These are phyloP conservation scores for Cyphomyrus plagiostoma DNA, from an alignment of 2,113 vertebrate genomes.

Conservation along the genomic window DNA sequence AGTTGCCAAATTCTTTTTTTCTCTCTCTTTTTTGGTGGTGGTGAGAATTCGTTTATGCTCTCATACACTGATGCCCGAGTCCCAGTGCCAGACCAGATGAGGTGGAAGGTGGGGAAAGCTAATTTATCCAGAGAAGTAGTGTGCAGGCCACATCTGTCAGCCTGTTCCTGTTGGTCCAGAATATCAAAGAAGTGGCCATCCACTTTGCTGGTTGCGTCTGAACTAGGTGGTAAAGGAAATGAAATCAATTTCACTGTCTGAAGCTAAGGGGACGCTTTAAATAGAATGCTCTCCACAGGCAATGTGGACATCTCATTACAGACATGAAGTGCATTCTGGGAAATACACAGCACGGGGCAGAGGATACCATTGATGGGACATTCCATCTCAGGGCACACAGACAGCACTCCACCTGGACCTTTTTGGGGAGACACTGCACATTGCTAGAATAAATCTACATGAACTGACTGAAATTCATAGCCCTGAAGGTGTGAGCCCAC, in stretches of 20 bases:
- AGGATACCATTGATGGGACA: neutral
- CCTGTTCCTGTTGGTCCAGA: constrained; percentile 62
- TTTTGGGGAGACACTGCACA: neutral
- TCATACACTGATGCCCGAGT: constrained; percentile 53
- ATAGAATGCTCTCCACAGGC: constrained; percentile 1
- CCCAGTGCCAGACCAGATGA: constrained; percentile 34
- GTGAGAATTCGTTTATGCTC: constrained; percentile 32
- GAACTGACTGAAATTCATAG: neutral
- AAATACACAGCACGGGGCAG: neutral
- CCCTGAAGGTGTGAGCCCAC: neutral
- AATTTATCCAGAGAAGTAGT: constrained; percentile 54
- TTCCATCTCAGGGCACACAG: neutral
- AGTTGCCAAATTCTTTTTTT: neutral
- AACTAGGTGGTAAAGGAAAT: constrained; percentile 50
- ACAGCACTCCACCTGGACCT: neutral
- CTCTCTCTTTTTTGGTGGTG: neutral
- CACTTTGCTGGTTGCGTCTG: constrained; percentile 44
- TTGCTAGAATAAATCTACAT: neutral
- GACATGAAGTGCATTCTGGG: constrained; percentile 17
- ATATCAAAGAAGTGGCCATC: constrained; percentile 63
- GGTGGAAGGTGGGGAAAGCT: constrained; percentile 30
- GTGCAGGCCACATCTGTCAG: constrained; percentile 50
- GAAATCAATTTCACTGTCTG: constrained; percentile 33
- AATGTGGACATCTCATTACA: constrained; percentile 17
- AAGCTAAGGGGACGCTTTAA: neutral